These are phyloP conservation scores for Chaetodon trifascialis DNA, from an alignment of 2,113 vertebrate species.

Conservation along the genomic window DNA sequence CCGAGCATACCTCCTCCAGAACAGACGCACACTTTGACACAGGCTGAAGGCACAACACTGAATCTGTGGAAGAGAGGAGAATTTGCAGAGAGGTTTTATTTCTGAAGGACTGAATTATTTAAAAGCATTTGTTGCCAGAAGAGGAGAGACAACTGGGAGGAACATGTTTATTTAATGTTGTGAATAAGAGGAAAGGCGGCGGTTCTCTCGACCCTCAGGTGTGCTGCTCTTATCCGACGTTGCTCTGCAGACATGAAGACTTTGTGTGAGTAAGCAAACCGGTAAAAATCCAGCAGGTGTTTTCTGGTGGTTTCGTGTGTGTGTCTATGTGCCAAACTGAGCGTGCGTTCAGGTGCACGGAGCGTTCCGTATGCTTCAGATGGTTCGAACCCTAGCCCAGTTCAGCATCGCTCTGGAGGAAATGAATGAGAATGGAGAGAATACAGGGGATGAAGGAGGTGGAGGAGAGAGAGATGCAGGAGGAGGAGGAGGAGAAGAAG, in stretches of 20 bases:
- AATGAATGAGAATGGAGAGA: conserved; percentile 92
- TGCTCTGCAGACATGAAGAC: conserved; percentile 37
- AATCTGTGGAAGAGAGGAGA: conserved; percentile 21
- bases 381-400: conserved; percentile 97
- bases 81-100: not conserved
- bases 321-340: conserved; percentile 52
- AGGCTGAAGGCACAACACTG: conserved; percentile 16
- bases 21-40: conserved; percentile 31
- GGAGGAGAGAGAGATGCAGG: conserved; percentile 66
- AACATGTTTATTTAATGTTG: conserved; percentile 7
- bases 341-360: conserved; percentile 41
- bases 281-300: conserved; percentile 15
- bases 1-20: conserved; percentile 34
- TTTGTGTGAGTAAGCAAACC: conserved; percentile 43
- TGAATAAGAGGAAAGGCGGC: conserved; percentile 23
- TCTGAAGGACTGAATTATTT: conserved; percentile 39
- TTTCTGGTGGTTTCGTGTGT: not conserved
- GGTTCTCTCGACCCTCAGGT: conserved; percentile 16
- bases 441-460: conserved; percentile 82
- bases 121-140: not conserved
- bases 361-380: conserved; percentile 93
- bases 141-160: conserved; percentile 12
- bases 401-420: conserved; percentile 98
- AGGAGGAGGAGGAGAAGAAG: conserved; percentile 65
- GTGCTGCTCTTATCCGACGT: conserved; percentile 1